Percentiles rank a stretch among this genome's conserved stretches.
Conservation (phyloP, 2,888 invertebrate species). For the Patella caerulea region DNA sequence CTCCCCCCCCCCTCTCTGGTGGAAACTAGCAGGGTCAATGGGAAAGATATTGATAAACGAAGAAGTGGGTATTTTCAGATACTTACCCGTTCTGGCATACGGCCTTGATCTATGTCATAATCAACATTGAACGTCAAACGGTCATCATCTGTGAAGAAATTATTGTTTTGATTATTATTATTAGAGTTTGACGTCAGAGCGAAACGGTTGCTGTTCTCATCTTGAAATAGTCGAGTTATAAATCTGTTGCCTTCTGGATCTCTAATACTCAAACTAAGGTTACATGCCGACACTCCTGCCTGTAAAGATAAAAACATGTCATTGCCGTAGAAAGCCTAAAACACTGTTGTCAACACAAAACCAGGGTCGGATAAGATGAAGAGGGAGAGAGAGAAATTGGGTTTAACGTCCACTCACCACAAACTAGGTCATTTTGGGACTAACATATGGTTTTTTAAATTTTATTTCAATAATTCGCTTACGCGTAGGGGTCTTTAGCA, state of each 20-base stretch:
- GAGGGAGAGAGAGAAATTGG: too few species aligned
- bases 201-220: background rate
- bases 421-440: too few species aligned
- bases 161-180: background rate
- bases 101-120: background rate
- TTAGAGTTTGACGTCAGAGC: background rate
- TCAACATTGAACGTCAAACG: background rate
- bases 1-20: too few species aligned
- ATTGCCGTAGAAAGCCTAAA: too few species aligned
- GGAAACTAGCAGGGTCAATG: too few species aligned
- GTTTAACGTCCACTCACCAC: background rate
- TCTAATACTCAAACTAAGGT: slow-evolving; percentile 5
- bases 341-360: too few species aligned
- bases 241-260: slow-evolving; percentile 13
- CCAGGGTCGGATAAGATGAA: too few species aligned
- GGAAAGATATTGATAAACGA: too few species aligned
- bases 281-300: slow-evolving; percentile 10
- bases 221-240: background rate
- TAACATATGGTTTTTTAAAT: too few species aligned
- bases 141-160: background rate
- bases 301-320: background rate
- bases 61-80: too few species aligned
- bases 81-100: background rate
- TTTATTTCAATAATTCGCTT: too few species aligned
- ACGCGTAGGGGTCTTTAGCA: too few species aligned